phyloP scores from a whole-genome alignment of 2,888 invertebrate species.

The Andrena hattorfiana region DNA sequence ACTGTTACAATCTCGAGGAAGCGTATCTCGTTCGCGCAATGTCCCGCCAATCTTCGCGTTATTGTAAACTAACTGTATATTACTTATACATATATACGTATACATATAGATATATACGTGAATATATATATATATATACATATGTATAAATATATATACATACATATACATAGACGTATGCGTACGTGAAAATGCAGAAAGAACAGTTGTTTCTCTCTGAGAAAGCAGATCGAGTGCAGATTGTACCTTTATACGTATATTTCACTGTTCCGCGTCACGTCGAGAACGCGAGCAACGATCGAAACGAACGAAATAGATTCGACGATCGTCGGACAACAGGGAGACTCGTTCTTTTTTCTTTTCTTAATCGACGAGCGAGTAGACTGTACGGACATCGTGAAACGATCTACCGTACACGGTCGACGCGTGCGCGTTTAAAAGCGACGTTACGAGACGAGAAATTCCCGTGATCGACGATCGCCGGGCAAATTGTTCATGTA shows the following conservation, averaged over 20 bases:
- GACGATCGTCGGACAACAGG: not conserved
- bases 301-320: not conserved
- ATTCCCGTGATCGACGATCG: constrained; percentile 8
- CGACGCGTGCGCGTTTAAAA: not conserved
- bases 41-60: constrained; percentile 68
- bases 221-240: constrained; percentile 40
- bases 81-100: constrained; percentile 74
- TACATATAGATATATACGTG: constrained; percentile 18
- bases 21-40: constrained; percentile 59
- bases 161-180: constrained; percentile 60
- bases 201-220: constrained; percentile 70
- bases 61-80: constrained; percentile 82
- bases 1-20: constrained; percentile 41
- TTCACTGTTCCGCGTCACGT: constrained; percentile 60
- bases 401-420: not conserved
- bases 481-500: not conserved
- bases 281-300: constrained; percentile 35
- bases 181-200: constrained; percentile 46
- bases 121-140: not conserved
- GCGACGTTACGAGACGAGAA: not conserved
- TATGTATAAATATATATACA: constrained; percentile 9
- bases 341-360: not conserved
- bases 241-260: constrained; percentile 81
- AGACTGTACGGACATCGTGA: not conserved
- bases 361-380: not conserved